phyloP scores from a whole-genome alignment of 2,797 vertebrate species.

The Pelochelys cantorii region DNA sequence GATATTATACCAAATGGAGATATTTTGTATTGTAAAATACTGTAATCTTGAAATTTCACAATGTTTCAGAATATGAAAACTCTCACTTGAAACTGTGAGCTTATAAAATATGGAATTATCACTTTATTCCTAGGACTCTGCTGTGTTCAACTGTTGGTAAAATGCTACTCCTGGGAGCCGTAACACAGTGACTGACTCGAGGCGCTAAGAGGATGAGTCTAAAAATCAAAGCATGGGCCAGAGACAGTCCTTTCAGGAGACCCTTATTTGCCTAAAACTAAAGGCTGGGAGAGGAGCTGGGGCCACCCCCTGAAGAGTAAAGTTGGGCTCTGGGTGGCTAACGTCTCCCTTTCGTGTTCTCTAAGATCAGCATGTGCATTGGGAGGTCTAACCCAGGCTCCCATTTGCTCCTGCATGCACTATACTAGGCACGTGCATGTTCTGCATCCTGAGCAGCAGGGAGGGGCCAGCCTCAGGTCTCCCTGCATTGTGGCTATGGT shows the following conservation, averaged over 20 bases:
- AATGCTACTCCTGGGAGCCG: background rate
- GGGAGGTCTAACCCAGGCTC: background rate
- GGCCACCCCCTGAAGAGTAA: background rate
- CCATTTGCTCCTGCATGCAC: background rate
- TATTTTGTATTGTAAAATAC: slow-evolving; percentile 66
- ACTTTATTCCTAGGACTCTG: background rate
- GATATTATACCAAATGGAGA: slow-evolving; percentile 55
- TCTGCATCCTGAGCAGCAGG: background rate
- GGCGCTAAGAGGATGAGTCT: background rate
- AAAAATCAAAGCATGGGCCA: rapidly evolving
- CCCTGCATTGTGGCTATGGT: background rate
- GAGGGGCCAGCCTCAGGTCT: background rate
- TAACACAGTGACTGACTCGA: background rate
- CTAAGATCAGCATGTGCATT: background rate
- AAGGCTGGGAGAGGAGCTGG: slow-evolving; percentile 26
- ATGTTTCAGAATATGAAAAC: slow-evolving; percentile 31
- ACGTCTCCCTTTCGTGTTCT: background rate
- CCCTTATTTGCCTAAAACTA: slow-evolving; percentile 7
- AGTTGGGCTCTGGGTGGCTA: background rate
- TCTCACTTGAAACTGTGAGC: slow-evolving; percentile 28
- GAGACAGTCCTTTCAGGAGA: background rate
- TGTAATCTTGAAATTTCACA: slow-evolving; percentile 50
- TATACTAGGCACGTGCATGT: background rate
- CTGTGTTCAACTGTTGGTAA: background rate
- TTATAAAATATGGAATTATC: slow-evolving; percentile 41